Percentiles rank a stretch among this genome's conserved stretches.
Conservation (phyloP, 2,797 vertebrate species). For the Eleutherodactylus coqui region DNA sequence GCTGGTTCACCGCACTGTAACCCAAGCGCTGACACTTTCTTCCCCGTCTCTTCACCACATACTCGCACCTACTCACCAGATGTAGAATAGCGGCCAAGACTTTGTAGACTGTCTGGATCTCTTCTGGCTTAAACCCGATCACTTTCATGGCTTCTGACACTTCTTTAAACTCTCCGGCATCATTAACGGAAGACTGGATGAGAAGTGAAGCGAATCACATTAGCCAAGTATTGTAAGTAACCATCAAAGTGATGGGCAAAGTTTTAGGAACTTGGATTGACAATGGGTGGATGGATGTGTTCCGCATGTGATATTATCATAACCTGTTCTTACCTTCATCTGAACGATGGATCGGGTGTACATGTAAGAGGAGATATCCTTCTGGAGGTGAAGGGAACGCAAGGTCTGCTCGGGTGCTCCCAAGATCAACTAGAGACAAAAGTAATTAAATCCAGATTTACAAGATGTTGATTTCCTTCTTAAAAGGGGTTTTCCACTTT, state of each 20-base stretch:
- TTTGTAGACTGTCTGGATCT: slow-evolving; percentile 94
- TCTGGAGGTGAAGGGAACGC: slow-evolving; percentile 89
- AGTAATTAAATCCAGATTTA: neutral
- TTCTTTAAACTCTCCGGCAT: slow-evolving; percentile 90
- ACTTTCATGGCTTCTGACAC: slow-evolving; percentile 98
- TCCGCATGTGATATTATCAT: neutral
- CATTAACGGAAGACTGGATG: slow-evolving; percentile 87
- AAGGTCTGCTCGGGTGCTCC: slow-evolving; percentile 92
- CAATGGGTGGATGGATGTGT: neutral
- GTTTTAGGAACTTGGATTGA: neutral
- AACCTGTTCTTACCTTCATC: slow-evolving; percentile 82
- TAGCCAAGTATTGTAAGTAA: neutral
- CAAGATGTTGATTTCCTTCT: neutral
- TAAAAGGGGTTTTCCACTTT: too few relatives aligned
- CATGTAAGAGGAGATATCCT: slow-evolving; percentile 85
- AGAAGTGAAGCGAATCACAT: neutral
- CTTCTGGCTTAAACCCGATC: slow-evolving; percentile 93
- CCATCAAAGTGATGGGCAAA: neutral
- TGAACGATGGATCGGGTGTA: slow-evolving; percentile 89
- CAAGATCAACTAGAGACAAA: slow-evolving; percentile 89
- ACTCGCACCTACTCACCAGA: slow-evolving; percentile 79
- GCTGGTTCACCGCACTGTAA: slow-evolving; percentile 10
- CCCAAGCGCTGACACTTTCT: neutral
- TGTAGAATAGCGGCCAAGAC: slow-evolving; percentile 94
- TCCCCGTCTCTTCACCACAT: neutral